Evolutionary conservation across 37 sponge, comb jelly and placozoan species (phyloP), one percentile per base, ranked within the genome.

Genomic region (Dysidea cf. avara): DNA sequence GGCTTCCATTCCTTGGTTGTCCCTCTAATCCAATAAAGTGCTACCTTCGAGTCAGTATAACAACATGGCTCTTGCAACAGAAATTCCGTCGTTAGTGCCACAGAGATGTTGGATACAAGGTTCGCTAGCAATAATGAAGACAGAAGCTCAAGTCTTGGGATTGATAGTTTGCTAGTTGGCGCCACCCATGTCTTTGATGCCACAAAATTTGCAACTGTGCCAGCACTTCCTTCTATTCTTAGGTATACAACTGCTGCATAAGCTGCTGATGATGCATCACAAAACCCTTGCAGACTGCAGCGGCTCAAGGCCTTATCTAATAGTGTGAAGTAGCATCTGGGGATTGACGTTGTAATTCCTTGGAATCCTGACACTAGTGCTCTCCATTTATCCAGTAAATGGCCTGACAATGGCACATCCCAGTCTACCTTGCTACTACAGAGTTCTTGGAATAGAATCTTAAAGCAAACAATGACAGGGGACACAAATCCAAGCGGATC

Each of bases 401-500:
- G 39, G 3, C 72, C 72, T 50, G 55, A 24, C 57, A 71, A 37
- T 24, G n/a, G 34, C 13, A 56, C 72, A 48, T 71, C 72, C 72
- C 72, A 71, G 32, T 55, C 34, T 5, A 71, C 22, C 56, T 60
- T 55, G 22, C 57, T 34, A 7, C 20, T 29, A 31, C 56, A 55
- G 20, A 71, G 7, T n/a, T 71, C 32, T 30, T 71, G 58, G 25
- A 71, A 53, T 33, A 71, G 53, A 31, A 71, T 71, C 72, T 74
- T 74, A 32, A 74, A 74, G 22, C n/a, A 12, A 38, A 74, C 24
- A 22, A 63, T 59, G 40, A 74, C 21, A 29, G 75, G 77, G 3
- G 77, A 57, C 33, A 76, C 66, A 25, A 76, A 7, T 14, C 77
- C 67, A 20, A 76, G 38, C 20, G 77, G 77, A 49, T 76, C 75